Percentiles rank a stretch among this genome's conserved stretches.
These are phyloP conservation scores for Percina caprodes DNA, from an alignment of 2,113 vertebrate species.

Conservation along the genomic window DNA sequence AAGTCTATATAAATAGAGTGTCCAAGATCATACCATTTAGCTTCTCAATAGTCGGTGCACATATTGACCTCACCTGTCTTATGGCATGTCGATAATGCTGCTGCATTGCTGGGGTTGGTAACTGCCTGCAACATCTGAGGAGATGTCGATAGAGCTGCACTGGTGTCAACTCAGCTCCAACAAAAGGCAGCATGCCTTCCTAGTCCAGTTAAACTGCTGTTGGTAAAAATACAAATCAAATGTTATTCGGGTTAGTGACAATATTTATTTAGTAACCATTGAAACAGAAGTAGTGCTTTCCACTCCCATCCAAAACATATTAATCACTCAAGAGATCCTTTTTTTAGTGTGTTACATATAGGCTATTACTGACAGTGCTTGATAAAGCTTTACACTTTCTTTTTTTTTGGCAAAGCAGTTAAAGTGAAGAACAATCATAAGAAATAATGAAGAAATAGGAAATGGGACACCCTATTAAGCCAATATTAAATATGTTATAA, in stretches of 20 bases:
- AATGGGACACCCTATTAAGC: too few species aligned
- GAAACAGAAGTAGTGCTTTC: too few species aligned
- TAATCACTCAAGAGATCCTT: background rate
- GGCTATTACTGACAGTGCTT: too few species aligned
- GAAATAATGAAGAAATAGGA: too few species aligned
- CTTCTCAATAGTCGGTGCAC: background rate
- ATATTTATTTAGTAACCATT: too few species aligned
- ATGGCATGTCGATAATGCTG: constrained; percentile 90
- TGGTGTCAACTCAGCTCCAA: constrained; percentile 83
- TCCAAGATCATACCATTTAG: background rate
- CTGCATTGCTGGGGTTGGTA: constrained; percentile 83
- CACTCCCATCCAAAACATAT: background rate
- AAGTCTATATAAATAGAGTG: background rate
- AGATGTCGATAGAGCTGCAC: constrained; percentile 91
- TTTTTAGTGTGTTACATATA: too few species aligned
- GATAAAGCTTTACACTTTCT: too few species aligned
- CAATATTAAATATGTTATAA: too few species aligned
- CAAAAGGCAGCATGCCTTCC: constrained; percentile 80
- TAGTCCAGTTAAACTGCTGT: background rate
- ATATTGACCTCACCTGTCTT: constrained; percentile 84
- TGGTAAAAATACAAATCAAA: background rate
- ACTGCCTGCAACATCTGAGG: constrained; percentile 88
- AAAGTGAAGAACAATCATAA: too few species aligned
- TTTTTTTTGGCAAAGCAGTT: too few species aligned
- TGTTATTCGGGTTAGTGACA: background rate